phyloP scores from a whole-genome alignment of 2,113 vertebrate species.

The Ptilonorhynchus violaceus region DNA sequence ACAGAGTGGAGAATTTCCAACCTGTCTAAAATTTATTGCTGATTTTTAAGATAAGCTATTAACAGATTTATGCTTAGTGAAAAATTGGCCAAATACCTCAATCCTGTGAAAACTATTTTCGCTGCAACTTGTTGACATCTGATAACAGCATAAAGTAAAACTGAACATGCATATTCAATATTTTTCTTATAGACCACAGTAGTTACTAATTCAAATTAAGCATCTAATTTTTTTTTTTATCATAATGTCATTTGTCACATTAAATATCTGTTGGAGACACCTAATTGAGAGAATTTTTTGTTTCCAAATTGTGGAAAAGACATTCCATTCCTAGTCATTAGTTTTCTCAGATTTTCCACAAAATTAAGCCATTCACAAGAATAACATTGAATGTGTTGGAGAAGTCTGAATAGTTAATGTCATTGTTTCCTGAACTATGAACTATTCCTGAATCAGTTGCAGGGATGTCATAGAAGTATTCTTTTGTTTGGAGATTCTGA shows the following conservation, averaged over 20 bases:
- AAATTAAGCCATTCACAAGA: not conserved
- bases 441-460: too few relatives aligned
- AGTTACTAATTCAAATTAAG: not conserved
- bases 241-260: not conserved
- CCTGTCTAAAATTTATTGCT: not conserved
- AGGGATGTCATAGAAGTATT: not conserved
- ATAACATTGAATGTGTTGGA: not conserved
- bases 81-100: not conserved
- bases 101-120: not conserved
- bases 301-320: not conserved
- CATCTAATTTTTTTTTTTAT: not conserved
- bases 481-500: not conserved
- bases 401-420: not conserved
- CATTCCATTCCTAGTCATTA: not conserved
- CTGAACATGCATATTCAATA: rapidly evolving
- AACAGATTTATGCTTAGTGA: not conserved
- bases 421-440: not conserved
- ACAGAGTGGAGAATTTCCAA: not conserved
- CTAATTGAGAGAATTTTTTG: not conserved
- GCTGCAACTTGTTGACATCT: not conserved
- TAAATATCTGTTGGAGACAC: not conserved
- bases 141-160: not conserved
- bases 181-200: not conserved
- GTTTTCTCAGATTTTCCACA: not conserved
- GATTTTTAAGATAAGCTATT: not conserved